These are phyloP conservation scores for Hoplostethus mediterraneus DNA, from an alignment of 2,797 vertebrate genomes.

Conservation along the genomic window DNA sequence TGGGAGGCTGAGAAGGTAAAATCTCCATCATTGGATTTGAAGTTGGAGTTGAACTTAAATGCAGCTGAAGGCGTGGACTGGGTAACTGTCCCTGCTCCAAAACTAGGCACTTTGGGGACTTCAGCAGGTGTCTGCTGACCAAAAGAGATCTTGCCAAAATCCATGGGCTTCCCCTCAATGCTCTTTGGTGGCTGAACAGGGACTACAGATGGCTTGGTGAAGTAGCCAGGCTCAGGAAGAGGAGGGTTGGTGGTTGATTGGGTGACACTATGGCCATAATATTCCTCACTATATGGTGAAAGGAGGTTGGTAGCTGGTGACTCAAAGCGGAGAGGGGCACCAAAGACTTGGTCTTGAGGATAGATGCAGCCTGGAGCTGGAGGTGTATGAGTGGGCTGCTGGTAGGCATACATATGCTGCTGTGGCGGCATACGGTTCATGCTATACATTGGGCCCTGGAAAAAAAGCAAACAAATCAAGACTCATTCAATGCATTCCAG, in stretches of 20 bases:
- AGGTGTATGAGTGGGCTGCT: slow-evolving; percentile 93
- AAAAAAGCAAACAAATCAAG: background rate
- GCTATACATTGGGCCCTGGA: slow-evolving; percentile 91
- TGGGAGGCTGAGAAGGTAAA: slow-evolving; percentile 94
- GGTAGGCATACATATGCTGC: slow-evolving; percentile 94
- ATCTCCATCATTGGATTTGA: slow-evolving; percentile 97
- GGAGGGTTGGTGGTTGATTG: slow-evolving; percentile 92
- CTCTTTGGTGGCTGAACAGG: slow-evolving; percentile 85
- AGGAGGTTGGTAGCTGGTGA: slow-evolving; percentile 91
- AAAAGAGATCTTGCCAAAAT: slow-evolving; percentile 90
- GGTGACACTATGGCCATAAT: slow-evolving; percentile 89
- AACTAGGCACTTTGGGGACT: slow-evolving; percentile 84
- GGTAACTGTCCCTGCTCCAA: slow-evolving; percentile 79
- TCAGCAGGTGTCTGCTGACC: slow-evolving; percentile 87
- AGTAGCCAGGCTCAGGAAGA: slow-evolving; percentile 96
- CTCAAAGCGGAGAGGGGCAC: slow-evolving; percentile 91
- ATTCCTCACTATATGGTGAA: slow-evolving; percentile 94
- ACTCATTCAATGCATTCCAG: background rate
- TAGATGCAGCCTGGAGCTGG: slow-evolving; percentile 93
- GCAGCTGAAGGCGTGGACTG: slow-evolving; percentile 83
- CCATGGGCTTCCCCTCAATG: slow-evolving; percentile 87
- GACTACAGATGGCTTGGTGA: slow-evolving; percentile 90
- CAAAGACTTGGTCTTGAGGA: slow-evolving; percentile 92
- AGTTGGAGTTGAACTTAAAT: slow-evolving; percentile 98
- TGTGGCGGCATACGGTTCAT: slow-evolving; percentile 94